phyloP scores from a whole-genome alignment of 1,140 invertebrate species.

The Notospermus geniculatus region DNA sequence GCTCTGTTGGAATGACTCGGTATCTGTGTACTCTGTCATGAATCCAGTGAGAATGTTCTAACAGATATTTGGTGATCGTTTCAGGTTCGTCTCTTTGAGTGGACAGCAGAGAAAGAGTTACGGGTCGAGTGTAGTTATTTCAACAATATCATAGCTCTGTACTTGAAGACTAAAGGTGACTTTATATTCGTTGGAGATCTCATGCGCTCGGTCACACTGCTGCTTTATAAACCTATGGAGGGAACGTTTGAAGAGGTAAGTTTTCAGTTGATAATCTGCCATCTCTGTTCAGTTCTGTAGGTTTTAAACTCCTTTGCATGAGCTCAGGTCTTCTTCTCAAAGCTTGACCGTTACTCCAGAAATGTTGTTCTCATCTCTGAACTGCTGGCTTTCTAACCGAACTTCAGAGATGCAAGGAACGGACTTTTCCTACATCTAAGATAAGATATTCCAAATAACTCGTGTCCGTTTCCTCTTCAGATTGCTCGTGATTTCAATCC shows the following conservation, averaged over 20 bases:
- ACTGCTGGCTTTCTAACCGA: no score
- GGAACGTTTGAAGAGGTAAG: constrained; percentile 89
- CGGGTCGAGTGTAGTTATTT: constrained; percentile 95
- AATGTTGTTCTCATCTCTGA: no score
- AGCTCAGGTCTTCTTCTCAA: no score
- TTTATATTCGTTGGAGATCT: constrained; percentile 96
- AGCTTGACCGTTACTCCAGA: no score
- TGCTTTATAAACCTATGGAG: constrained; percentile 96
- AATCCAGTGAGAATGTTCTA: constrained; percentile 12
- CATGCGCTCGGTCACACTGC: constrained; percentile 90
- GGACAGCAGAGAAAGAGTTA: constrained; percentile 94
- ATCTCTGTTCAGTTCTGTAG: no score
- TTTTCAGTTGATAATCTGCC: neutral
- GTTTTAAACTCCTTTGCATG: no score
- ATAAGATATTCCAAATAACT: no score
- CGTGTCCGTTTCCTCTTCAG: constrained; percentile 53
- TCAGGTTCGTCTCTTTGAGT: constrained; percentile 88
- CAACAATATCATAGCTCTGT: constrained; percentile 93
- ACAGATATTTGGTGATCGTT: constrained; percentile 11
- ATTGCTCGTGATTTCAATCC: constrained; percentile 94
- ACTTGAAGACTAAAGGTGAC: constrained; percentile 94
- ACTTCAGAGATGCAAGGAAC: no score
- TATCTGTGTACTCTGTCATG: no score
- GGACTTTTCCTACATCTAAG: no score
- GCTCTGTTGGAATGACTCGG: neutral